Evolutionary conservation across 2,888 invertebrate species (phyloP), one percentile per base, ranked within the genome.

Genomic region (Keiferia lycopersicella): DNA sequence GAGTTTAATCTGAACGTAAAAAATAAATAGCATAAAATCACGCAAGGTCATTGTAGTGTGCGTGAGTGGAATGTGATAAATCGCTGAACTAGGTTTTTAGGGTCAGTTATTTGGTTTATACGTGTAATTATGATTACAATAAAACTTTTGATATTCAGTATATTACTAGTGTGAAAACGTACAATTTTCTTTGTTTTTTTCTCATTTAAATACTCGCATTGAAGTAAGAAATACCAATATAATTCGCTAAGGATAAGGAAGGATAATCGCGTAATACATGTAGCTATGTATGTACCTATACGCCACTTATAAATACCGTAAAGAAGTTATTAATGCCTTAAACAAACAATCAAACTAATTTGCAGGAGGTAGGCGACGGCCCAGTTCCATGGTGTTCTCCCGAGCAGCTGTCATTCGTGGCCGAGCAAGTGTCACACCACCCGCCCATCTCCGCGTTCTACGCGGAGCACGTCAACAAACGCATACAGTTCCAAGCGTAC

Each of bases 371-470:
- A 11, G 87, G 92, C 11, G 97, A 97, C 76, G 98, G 98, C 0
- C 98, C 98, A 0, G 94, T 98, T 50, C 97, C 98, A 0, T 98
- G 98, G 97, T 97, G 97, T 73, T 94, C 93, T 10, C 94, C 94
- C 57, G 95, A 97, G 89, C 97, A 99, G 82, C 92, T 99, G 11
- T 95, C 96, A 8, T 99, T 99, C 88, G 94, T 99, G 60, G 98
- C 99, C 3, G 99, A 99, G 83, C 99, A 99, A 92, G 99, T 99
- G 12, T 99, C 98, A 10, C 99, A 99, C 92, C 99, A 99, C 92
- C 99, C 99, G 56, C 99, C 99, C 70, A 97, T 99, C 78, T 99
- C 99, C 64, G 99, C 99, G 30, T 99, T 99, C 92, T 99, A 99
- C 92, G 99, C 98, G 20, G 99, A 99, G 85, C 98, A 98, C 89